Base-by-base conservation (phyloP, 1,140 invertebrate genomes). In the Luehdorfia chinensis region DNA sequence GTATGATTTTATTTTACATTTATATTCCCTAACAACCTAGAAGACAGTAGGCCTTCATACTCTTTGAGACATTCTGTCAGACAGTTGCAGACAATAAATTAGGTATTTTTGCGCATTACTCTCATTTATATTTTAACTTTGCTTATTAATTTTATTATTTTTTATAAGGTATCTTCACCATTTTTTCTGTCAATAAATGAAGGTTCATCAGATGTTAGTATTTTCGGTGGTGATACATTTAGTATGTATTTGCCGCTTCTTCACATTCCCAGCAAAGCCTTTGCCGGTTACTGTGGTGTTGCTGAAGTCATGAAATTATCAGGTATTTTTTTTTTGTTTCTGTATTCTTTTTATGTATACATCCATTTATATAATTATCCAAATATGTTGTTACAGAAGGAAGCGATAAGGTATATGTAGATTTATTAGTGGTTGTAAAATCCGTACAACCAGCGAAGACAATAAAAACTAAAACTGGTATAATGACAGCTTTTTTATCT, bases 111-210 rank as follows among this genome's bases (percentile, higher is more conserved):
- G n/a, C n/a, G n/a, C n/a, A n/a, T n/a, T n/a, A n/a, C n/a, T n/a
- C n/a, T n/a, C n/a, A n/a, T n/a, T n/a, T n/a, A n/a, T n/a, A n/a
- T n/a, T n/a, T n/a, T n/a, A n/a, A n/a, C n/a, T n/a, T n/a, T n/a
- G n/a, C n/a, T n/a, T n/a, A n/a, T n/a, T n/a, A 12, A n/a, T 14
- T 32, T 39, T 23, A 21, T 30, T 13, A 14, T 51, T 39, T 36
- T 59, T 59, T 53, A 45, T 25, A 9, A 87, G 87, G 84, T 85
- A 0, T 67, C 88, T 4, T 91, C 90, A 31, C 89, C 87, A 2
- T 91, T 89, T 47, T 84, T 85, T 28, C 56, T 94, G 14, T 87
- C 81, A 5, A 57, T 93, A 4, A 91, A 89, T 52, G 91, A 93
- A 71, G 88, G 87, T 5, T 47, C 59, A 7, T 90, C 90, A 1